phyloP scores from a whole-genome alignment of 2,888 invertebrate species.

The Rotaria macrura region DNA sequence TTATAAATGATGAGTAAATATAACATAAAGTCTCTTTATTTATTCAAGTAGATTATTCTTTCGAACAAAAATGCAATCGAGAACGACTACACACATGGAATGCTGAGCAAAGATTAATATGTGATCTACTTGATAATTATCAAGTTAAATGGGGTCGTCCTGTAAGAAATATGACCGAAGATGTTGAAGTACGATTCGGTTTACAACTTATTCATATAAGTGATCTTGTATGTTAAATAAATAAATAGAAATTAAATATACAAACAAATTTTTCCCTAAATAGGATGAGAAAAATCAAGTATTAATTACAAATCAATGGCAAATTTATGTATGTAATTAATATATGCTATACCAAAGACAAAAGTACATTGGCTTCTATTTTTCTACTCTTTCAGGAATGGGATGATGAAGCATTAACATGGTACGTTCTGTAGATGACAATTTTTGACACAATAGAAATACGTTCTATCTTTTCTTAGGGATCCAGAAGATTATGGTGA shows the following conservation, averaged over 20 bases:
- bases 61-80: neutral
- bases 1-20: neutral
- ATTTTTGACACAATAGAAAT: neutral
- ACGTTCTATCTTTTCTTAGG: neutral
- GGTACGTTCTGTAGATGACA: neutral
- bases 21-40: neutral
- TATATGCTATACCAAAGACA: too few species aligned
- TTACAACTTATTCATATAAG: constrained; percentile 29
- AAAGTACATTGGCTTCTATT: neutral
- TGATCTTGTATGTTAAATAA: constrained; percentile 23
- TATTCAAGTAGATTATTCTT: neutral
- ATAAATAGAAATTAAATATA: neutral
- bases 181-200: constrained; percentile 32
- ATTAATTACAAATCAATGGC: constrained; percentile 30
- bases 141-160: constrained; percentile 33
- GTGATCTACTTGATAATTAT: constrained; percentile 30
- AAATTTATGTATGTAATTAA: constrained; percentile 28
- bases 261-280: neutral
- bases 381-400: neutral
- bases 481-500: constrained; percentile 30
- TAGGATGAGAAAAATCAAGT: constrained; percentile 34
- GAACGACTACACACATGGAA: neutral
- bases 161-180: constrained; percentile 28
- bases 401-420: constrained; percentile 5
- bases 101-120: constrained; percentile 30